Base-by-base conservation (phyloP, 23 tunicate species). In the Styela clava region DNA sequence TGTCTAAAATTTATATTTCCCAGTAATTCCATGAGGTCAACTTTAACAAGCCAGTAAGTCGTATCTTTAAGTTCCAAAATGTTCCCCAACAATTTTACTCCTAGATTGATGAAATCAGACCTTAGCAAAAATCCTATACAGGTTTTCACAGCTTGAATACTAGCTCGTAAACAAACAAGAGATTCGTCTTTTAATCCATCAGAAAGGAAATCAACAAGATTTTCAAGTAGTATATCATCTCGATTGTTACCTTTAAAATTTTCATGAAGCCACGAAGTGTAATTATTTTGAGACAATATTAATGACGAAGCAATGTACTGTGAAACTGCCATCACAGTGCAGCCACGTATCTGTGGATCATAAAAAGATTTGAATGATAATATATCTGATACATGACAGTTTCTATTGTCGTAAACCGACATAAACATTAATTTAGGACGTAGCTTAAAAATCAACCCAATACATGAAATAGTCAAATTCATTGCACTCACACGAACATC, bases 401-500 rank as follows among this genome's bases (percentile, higher is more conserved):
- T 56, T 1, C 18, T 52, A 7, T 23, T 1, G 37, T 29, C 31
- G 26, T 36, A 22, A 0, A 2, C 64, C 12, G 64, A 21, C 20
- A 52, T 5, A 56, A 76, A 76, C 81, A 76, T 76, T 9, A 36
- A 7, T 1, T 36, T 56, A 7, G 98, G 98, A 16, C 74, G 22
- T 31, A 93, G 69, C 23, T 81, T 84, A 24, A 93, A 24, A 7
- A 91, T 35, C 33, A 34, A 77, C 0, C 82, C 68, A 3, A 93
- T 24, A 52, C 92, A 83, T 63, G 82, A 78, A 62, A 93, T 34
- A 26, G 98, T 81, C 31, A 93, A 67, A 44, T 79, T 88, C 87
- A 87, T 93, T 2, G 67, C 67, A 78, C 98, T 93, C 36, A 93
- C 93, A 2, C 93, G 83, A 36, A 93, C 93, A 84, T 93, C 24